Evolutionary conservation across 2,797 vertebrate genomes (phyloP).

Genomic region (Pyrocephalus nanus): DNA sequence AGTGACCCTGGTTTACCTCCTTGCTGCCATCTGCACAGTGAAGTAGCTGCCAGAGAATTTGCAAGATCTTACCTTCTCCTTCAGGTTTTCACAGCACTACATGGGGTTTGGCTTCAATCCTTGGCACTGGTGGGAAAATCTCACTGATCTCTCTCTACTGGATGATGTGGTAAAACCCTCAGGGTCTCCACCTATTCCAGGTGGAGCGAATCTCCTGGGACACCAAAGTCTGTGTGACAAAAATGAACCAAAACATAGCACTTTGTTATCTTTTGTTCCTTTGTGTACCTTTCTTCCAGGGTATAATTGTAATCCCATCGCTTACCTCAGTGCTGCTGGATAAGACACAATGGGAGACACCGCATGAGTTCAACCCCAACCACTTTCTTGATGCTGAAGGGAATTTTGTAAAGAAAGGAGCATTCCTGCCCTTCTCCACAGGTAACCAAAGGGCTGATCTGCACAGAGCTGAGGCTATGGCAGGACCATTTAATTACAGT

Average conservation of each 20-base stretch:
- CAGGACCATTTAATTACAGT: not conserved
- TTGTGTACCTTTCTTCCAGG: conserved; percentile 53
- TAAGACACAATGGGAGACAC: conserved; percentile 76
- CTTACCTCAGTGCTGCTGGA: conserved; percentile 79
- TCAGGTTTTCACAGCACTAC: not conserved
- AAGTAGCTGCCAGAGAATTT: not conserved
- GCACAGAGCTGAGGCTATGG: not conserved
- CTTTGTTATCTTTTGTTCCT: not conserved
- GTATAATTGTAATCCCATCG: conserved; percentile 75
- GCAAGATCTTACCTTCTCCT: not conserved
- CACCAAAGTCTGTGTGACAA: not conserved
- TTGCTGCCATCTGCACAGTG: not conserved
- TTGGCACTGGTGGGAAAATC: not conserved
- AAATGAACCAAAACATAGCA: not conserved
- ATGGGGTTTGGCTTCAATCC: not conserved
- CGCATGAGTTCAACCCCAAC: conserved; percentile 76
- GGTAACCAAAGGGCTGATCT: conserved; percentile 51
- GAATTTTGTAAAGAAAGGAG: conserved; percentile 73
- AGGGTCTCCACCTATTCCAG: not conserved
- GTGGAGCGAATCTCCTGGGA: not conserved
- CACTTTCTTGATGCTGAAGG: conserved; percentile 76
- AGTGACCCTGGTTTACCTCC: not conserved
- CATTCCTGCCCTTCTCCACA: conserved; percentile 78
- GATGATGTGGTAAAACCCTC: not conserved
- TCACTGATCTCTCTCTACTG: not conserved